Conservation (phyloP, 2,888 invertebrate species). For the Euclidia mi region DNA sequence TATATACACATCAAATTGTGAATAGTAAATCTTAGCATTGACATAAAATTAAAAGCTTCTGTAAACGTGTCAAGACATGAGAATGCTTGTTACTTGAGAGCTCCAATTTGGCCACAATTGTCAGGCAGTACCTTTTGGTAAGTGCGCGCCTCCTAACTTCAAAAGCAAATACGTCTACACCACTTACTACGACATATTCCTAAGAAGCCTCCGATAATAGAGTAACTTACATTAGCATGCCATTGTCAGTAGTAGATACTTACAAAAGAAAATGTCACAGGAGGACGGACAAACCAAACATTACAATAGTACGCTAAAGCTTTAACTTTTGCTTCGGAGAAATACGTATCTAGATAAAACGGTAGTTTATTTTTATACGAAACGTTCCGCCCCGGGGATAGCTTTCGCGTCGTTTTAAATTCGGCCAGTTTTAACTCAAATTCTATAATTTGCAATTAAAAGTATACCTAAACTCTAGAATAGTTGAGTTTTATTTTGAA, state of each 20-base stretch:
- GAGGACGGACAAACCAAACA: conserved; percentile 29
- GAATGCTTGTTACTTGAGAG: conserved; percentile 2
- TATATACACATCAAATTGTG: too few species aligned
- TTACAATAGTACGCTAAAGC: conserved; percentile 1
- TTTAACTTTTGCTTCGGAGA: conserved; percentile 11
- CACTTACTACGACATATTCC: conserved; percentile 31
- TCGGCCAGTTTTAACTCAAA: conserved; percentile 12
- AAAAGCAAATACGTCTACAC: conserved; percentile 35
- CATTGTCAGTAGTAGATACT: conserved; percentile 36
- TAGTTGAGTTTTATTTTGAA: conserved; percentile 7
- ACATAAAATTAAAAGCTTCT: too few species aligned
- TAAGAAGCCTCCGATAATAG: conserved; percentile 33
- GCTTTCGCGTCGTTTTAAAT: conserved; percentile 16
- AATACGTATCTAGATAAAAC: conserved; percentile 8
- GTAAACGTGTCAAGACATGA: too few species aligned
- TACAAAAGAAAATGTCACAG: conserved; percentile 29
- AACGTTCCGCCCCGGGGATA: conserved; percentile 7
- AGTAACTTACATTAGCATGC: conserved; percentile 30
- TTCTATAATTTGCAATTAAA: conserved; percentile 5
- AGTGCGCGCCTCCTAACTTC: conserved; percentile 39
- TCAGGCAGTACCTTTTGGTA: conserved; percentile 26
- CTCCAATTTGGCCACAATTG: conserved; percentile 14
- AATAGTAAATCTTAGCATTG: too few species aligned
- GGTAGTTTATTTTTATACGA: conserved; percentile 18
- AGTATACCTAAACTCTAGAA: background rate